Base-by-base conservation (phyloP, 2,113 vertebrate genomes). In the Neolamprologus sp. region DNA sequence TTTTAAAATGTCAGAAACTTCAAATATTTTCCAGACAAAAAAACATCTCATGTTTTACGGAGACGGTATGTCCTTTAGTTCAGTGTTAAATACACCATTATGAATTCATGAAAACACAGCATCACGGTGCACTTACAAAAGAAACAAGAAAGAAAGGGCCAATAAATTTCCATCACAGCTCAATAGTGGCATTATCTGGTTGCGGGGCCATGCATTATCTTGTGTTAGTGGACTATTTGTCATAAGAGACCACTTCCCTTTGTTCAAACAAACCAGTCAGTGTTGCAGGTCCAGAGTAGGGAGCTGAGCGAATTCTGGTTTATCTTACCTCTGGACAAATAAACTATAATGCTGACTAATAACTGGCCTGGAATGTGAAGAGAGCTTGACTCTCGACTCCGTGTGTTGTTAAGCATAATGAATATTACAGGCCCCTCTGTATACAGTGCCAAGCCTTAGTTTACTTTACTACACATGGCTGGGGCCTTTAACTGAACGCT, bases 311-410 rank as follows among this genome's bases (percentile, higher is more conserved):
- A 90, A 88, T 97, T 96, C 88, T 91, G 92, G 97, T 98, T 98
- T 98, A 98, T 98, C 97, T 98, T 96, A 97, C 96, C 96, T 96
- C 95, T 91, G 95, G 95, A 96, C 96, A 98, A 98, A 98, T 98
- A 98, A 99, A 98, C 97, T 94, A 94, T 96, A 97, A 96, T 97
- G 96, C 97, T 98, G 97, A 98, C 97, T 97, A 98, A 98, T 98
- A 98, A 97, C 97, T 96, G 85, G 80, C 85, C 92, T 95, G 97
- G 97, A 98, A 98, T 98, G 97, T 89, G 94, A 97, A 94, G 92
- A 95, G 88, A 97, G 95, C 96, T 96, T 94, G 90, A 94, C 42
- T 12, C 92, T 93, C 92, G 26, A 80, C 89, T 88, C 53, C 16
- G 45, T 92, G 88, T 93, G 85, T 94, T 95, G 97, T 96, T 97